Percentiles rank a stretch among this genome's conserved stretches.
Conservation (phyloP, 2,888 invertebrate species). For the Trimorus sp. region DNA sequence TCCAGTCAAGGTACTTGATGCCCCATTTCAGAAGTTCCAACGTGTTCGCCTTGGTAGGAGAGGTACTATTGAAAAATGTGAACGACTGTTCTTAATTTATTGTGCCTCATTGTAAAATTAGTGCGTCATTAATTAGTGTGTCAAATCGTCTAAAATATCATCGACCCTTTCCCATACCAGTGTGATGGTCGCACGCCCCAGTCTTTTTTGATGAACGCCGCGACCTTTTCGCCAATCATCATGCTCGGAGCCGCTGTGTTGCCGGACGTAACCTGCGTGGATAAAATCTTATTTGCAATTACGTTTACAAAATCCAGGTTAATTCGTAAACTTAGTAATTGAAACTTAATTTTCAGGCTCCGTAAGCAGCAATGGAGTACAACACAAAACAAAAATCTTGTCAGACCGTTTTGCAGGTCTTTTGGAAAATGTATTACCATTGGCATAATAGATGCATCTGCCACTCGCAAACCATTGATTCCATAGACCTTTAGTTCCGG, state of each 20-base stretch:
- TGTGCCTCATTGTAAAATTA: neutral
- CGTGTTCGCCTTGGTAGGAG: slow-evolving; percentile 71
- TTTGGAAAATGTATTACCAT: slow-evolving; percentile 76
- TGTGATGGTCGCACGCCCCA: slow-evolving; percentile 78
- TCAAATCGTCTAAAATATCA: neutral
- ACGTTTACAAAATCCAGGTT: too few relatives aligned
- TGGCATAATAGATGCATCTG: slow-evolving; percentile 86
- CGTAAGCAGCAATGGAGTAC: too few relatives aligned
- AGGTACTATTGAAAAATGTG: slow-evolving; percentile 73
- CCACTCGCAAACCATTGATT: slow-evolving; percentile 83
- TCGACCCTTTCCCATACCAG: slow-evolving; percentile 73
- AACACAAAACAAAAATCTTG: too few relatives aligned
- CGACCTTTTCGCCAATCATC: slow-evolving; percentile 85
- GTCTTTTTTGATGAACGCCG: slow-evolving; percentile 82
- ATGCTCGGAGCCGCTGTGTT: slow-evolving; percentile 85
- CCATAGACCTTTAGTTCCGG: slow-evolving; percentile 86
- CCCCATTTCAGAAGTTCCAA: slow-evolving; percentile 76
- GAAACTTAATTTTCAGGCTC: too few relatives aligned
- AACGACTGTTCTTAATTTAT: slow-evolving; percentile 45
- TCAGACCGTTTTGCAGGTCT: too few relatives aligned
- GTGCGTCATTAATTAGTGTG: too few relatives aligned
- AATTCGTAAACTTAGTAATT: too few relatives aligned
- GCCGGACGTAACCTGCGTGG: slow-evolving; percentile 80
- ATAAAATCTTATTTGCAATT: neutral
- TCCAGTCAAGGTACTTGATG: slow-evolving; percentile 75